Conservation (phyloP, 2,888 invertebrate species). For the Oscheius sp. region DNA sequence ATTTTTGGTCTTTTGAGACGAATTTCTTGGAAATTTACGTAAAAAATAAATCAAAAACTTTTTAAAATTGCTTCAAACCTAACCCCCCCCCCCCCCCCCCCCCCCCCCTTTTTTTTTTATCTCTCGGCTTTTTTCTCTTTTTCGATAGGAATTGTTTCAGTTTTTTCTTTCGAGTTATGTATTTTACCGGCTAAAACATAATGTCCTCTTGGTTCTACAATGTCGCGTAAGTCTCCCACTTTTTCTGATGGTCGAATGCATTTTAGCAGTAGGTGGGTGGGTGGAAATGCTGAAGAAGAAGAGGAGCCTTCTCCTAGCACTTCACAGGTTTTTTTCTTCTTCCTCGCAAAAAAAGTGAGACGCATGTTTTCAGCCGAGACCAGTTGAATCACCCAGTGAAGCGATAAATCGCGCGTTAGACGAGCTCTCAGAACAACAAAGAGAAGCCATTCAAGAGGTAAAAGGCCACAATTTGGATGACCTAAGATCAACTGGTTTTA, state of each 20-base stretch:
- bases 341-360: neutral
- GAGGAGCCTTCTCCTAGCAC: neutral
- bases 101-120: neutral
- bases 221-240: neutral
- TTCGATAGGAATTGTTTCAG: neutral
- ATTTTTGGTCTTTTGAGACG: too few species aligned
- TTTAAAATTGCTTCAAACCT: too few species aligned
- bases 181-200: neutral
- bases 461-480: neutral
- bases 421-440: constrained; percentile 18
- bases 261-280: constrained; percentile 5
- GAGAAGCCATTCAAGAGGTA: constrained; percentile 19
- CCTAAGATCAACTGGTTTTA: constrained; percentile 16
- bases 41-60: too few species aligned
- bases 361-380: neutral
- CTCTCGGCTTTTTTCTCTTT: neutral
- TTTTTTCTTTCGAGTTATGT: neutral
- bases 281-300: neutral
- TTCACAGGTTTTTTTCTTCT: neutral
- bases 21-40: too few species aligned
- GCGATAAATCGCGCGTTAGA: constrained; percentile 9
- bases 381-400: constrained; percentile 1
- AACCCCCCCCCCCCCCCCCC: too few species aligned
- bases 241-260: neutral
- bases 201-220: constrained; percentile 18